Conservation (phyloP, 2,888 invertebrate species). For the Cosmia trapezina region DNA sequence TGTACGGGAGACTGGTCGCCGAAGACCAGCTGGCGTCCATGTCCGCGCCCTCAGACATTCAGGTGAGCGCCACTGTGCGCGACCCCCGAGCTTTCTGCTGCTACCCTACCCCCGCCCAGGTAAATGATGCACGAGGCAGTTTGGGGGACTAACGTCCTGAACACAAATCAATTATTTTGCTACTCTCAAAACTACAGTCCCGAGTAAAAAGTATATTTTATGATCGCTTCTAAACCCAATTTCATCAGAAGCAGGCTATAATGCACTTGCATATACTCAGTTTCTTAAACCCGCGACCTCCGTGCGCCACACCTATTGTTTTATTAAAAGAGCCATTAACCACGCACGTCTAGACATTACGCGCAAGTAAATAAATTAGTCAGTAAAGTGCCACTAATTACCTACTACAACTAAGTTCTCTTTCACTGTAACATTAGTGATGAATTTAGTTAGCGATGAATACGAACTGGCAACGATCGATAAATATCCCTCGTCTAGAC, state of each 20-base stretch:
- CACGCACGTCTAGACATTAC: conserved; percentile 81
- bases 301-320: conserved; percentile 76
- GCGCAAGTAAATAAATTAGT: conserved; percentile 85
- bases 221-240: conserved; percentile 55
- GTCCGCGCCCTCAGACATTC: conserved; percentile 92
- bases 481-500: conserved; percentile 74
- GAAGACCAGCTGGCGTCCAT: conserved; percentile 95
- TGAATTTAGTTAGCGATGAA: conserved; percentile 70
- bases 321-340: conserved; percentile 79
- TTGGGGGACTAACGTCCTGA: conserved; percentile 71
- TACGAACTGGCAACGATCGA: conserved; percentile 70
- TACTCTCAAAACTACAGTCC: conserved; percentile 29
- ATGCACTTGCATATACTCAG: conserved; percentile 57
- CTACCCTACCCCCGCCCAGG: conserved; percentile 87
- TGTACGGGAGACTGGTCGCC: conserved; percentile 97
- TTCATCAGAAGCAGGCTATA: conserved; percentile 51
- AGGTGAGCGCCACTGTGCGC: conserved; percentile 89
- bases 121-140: conserved; percentile 90
- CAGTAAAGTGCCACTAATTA: conserved; percentile 82
- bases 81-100: conserved; percentile 90
- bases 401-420: conserved; percentile 77
- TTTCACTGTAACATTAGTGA: conserved; percentile 74
- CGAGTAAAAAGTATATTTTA: conserved; percentile 8
- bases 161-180: conserved; percentile 48
- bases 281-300: conserved; percentile 69